phyloP scores from a whole-genome alignment of 2,113 vertebrate species.

The Chunga burmeisteri region DNA sequence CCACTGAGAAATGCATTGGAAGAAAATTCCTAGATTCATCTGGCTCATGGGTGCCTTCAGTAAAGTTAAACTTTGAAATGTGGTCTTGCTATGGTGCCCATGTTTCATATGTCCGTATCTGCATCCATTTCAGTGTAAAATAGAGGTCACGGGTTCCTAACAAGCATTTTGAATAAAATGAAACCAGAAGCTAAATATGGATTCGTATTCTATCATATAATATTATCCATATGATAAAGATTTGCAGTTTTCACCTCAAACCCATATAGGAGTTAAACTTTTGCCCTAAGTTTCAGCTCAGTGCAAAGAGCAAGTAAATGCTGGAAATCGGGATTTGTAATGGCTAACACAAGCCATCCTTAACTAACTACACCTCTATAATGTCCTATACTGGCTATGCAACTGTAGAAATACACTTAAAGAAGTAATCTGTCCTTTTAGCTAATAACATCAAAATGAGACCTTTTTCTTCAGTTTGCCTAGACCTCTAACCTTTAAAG shows the following conservation, averaged over 20 bases:
- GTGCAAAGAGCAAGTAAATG: constrained; percentile 1
- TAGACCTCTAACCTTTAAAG: constrained; percentile 83
- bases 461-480: constrained; percentile 76
- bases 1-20: neutral
- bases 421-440: constrained; percentile 74
- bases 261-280: neutral
- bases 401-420: constrained; percentile 68
- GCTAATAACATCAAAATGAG: constrained; percentile 79
- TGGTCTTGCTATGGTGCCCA: neutral
- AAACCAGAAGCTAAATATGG: neutral
- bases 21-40: neutral
- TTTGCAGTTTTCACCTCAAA: neutral
- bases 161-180: neutral
- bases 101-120: neutral
- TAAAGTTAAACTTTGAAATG: neutral
- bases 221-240: neutral
- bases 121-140: neutral
- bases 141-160: neutral
- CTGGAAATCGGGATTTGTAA: constrained; percentile 61
- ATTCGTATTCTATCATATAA: neutral
- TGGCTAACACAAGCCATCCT: constrained; percentile 37
- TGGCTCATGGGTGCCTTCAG: neutral
- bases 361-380: constrained; percentile 21
- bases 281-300: neutral
- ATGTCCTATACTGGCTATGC: constrained; percentile 59